These are phyloP conservation scores for Cavia aperea DNA, from an alignment of 2,113 vertebrate species.

Conservation along the genomic window DNA sequence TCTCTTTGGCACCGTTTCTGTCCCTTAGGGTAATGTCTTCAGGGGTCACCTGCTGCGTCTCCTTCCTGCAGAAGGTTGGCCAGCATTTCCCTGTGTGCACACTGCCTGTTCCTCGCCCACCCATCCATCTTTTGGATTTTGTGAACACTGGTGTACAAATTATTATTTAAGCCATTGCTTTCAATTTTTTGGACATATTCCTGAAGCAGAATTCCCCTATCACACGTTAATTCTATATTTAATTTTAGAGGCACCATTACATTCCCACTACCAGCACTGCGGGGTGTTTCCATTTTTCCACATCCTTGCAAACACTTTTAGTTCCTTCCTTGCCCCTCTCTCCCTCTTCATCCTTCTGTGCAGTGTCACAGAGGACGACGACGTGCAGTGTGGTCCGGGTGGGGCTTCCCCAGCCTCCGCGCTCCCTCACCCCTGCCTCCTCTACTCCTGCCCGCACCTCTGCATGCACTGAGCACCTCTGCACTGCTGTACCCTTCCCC, in stretches of 20 bases:
- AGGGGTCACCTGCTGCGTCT: neutral
- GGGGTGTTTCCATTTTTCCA: neutral
- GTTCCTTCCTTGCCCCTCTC: rapidly evolving
- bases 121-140: neutral
- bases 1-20: neutral
- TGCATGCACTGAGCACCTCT: neutral
- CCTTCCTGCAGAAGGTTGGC: neutral
- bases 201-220: neutral
- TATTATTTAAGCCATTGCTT: neutral
- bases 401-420: neutral
- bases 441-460: neutral
- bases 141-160: neutral
- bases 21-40: neutral
- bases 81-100: neutral
- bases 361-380: neutral
- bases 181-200: neutral
- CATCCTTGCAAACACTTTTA: neutral
- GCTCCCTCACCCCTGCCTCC: neutral
- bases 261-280: neutral
- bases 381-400: neutral
- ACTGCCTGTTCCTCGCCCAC: neutral
- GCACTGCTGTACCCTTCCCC: neutral
- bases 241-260: neutral
- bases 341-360: neutral
- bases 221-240: neutral